phyloP scores from a whole-genome alignment of 1,140 invertebrate species.

The Drosophila subpulchrella region DNA sequence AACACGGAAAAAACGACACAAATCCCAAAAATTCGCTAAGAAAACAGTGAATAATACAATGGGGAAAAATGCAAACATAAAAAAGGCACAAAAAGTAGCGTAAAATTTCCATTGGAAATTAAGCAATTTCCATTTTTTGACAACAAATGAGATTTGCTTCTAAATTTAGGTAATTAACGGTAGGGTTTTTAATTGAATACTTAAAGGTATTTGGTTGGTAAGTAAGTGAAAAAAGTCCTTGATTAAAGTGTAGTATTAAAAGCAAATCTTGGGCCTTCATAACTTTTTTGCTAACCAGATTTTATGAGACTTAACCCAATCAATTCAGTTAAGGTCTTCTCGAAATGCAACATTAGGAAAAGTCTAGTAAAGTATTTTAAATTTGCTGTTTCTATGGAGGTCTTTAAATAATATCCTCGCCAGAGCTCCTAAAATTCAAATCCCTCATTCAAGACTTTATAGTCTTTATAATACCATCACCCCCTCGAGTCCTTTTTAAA shows the following conservation, averaged over 20 bases:
- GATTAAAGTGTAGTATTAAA: neutral
- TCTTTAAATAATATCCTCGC: neutral
- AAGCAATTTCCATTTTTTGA: conserved; percentile 44
- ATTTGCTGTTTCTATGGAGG: neutral
- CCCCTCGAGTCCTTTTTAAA: conserved; percentile 21
- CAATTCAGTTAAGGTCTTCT: neutral
- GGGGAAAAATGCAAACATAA: conserved; percentile 47
- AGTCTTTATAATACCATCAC: neutral
- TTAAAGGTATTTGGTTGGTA: neutral
- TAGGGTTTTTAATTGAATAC: conserved; percentile 13
- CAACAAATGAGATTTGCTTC: conserved; percentile 20
- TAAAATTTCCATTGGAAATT: conserved; percentile 47
- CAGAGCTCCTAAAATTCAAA: too few species aligned
- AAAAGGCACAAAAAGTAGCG: conserved; percentile 14
- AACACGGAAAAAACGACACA: conserved; percentile 32
- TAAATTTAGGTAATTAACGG: conserved; percentile 15
- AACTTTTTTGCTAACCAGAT: neutral
- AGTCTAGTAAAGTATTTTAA: too few species aligned
- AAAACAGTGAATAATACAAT: conserved; percentile 42
- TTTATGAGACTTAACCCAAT: neutral
- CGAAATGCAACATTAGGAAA: too few species aligned
- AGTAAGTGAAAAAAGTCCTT: neutral
- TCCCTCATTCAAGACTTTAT: too few species aligned
- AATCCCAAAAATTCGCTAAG: conserved; percentile 67
- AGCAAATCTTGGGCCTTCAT: neutral